Conservation (phyloP, 2,113 vertebrate species). For the Aythya baeri region DNA sequence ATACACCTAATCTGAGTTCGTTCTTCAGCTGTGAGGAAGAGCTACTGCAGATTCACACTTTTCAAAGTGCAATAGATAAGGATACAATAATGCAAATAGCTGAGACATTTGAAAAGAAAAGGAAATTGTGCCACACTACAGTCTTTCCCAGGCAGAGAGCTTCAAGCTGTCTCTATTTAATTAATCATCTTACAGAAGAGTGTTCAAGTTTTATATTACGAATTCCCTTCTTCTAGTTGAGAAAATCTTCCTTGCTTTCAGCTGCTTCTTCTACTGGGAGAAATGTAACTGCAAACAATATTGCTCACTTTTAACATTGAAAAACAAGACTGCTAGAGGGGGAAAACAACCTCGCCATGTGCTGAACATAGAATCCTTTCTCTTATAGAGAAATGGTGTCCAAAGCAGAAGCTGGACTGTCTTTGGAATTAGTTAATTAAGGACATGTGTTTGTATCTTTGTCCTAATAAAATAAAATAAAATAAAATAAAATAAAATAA, state of each 20-base stretch:
- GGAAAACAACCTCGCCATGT: neutral
- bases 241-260: conserved; percentile 35
- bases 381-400: neutral
- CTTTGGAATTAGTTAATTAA: neutral
- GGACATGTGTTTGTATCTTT: neutral
- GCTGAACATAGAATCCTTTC: neutral
- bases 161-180: neutral
- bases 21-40: neutral
- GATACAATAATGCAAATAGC: neutral
- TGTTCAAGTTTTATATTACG: conserved; percentile 9
- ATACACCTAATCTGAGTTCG: neutral
- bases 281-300: neutral
- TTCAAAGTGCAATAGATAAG: neutral
- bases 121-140: neutral
- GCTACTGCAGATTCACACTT: neutral
- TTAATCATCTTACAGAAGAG: neutral
- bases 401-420: neutral
- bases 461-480: neutral
- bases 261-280: neutral
- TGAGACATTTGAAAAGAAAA: conserved; percentile 9
- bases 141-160: neutral
- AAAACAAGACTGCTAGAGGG: neutral
- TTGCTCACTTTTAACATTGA: neutral
- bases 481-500: neutral
- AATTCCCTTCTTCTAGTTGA: neutral